Percentiles rank a stretch among this genome's conserved stretches.
Evolutionary conservation across 1,140 invertebrate species (phyloP).

Genomic region (Archivesica marissinica): DNA sequence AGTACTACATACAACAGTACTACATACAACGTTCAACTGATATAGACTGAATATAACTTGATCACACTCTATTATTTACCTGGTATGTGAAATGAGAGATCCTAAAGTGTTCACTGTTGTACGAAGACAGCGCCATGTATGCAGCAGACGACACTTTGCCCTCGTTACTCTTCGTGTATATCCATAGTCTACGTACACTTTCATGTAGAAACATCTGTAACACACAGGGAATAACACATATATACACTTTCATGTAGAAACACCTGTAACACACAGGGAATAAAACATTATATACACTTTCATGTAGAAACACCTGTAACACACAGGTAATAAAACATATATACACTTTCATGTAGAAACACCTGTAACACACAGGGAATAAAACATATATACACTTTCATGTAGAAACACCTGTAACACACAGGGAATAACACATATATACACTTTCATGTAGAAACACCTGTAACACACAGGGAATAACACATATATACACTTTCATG

Average conservation of each 20-base stretch:
- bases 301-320: background rate
- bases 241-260: background rate
- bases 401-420: no score
- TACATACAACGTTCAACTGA: no score
- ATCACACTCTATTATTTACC: no score
- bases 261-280: background rate
- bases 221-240: background rate
- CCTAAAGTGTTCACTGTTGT: constrained; percentile 66
- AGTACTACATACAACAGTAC: no score
- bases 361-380: background rate
- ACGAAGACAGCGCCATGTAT: constrained; percentile 71
- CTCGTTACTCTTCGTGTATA: constrained; percentile 63
- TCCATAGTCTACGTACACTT: constrained; percentile 71
- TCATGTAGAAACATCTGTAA: constrained; percentile 71
- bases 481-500: no score
- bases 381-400: background rate
- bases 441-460: no score
- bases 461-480: no score
- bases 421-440: no score
- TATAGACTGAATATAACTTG: no score
- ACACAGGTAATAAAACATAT: background rate
- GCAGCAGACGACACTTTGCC: constrained; percentile 68
- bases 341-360: background rate
- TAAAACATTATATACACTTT: background rate
- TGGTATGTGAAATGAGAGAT: constrained; percentile 70